Evolutionary conservation across 92 coral and sea anemone species (phyloP).

Genomic region (Meandrina meandrites): DNA sequence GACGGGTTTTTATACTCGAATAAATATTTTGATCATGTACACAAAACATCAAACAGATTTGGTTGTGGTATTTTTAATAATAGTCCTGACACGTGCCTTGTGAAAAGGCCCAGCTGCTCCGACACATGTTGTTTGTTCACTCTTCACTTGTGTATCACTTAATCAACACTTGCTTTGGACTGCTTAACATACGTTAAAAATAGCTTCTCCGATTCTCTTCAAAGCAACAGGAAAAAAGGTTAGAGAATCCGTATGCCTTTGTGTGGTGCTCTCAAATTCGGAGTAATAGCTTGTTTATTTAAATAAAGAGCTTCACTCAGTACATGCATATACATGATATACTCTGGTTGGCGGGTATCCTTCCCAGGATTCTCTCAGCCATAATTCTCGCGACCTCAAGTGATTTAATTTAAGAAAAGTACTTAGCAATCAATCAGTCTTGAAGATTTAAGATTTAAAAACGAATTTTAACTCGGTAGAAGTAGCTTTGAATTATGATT

Average conservation of each 20-base stretch:
- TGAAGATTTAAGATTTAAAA: neutral
- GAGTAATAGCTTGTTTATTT: neutral
- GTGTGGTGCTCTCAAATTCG: neutral
- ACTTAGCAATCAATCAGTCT: neutral
- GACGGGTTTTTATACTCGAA: neutral
- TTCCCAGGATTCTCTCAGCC: too few relatives aligned
- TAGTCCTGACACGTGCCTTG: constrained; percentile 22
- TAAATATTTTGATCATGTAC: neutral
- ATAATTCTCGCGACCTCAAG: too few relatives aligned
- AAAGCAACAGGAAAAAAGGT: neutral
- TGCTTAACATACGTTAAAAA: neutral
- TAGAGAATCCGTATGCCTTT: neutral
- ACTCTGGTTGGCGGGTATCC: neutral
- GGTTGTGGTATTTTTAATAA: neutral
- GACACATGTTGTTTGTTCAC: constrained; percentile 16
- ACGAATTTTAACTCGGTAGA: neutral
- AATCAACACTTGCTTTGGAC: neutral
- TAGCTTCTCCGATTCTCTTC: neutral
- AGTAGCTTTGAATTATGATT: neutral
- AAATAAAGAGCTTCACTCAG: neutral
- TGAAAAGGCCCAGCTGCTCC: constrained; percentile 19
- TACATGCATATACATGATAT: neutral
- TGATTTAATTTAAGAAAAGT: neutral
- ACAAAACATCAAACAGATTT: neutral
- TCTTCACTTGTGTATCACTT: neutral